Conservation (phyloP, 1,140 invertebrate genomes). For the Hypothenemus hampei region DNA sequence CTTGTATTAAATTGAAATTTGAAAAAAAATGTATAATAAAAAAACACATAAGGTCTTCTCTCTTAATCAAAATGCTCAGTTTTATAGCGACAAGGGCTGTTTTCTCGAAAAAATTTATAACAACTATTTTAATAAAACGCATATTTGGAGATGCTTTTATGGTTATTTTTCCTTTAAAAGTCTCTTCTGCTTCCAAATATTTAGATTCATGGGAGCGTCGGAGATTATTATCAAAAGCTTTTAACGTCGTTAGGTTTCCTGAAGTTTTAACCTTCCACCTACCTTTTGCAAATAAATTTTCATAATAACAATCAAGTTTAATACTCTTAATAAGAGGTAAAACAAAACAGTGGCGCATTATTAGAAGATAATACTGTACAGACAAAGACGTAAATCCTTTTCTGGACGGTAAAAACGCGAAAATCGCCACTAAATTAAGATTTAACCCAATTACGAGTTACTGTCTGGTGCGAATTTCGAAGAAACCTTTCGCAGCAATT, state of each 20-base stretch:
- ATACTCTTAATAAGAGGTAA: background rate
- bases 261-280: no score
- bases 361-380: background rate
- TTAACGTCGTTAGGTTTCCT: background rate
- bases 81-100: no score
- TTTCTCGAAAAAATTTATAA: conserved; percentile 5
- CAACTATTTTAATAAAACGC: conserved; percentile 15
- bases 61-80: no score
- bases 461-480: conserved; percentile 16
- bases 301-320: background rate
- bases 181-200: background rate
- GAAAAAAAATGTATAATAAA: no score
- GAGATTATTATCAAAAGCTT: conserved; percentile 2
- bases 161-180: conserved; percentile 2
- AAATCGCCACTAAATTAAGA: conserved; percentile 23
- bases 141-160: conserved; percentile 13
- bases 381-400: conserved; percentile 10
- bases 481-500: conserved; percentile 10
- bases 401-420: conserved; percentile 11
- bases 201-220: conserved; percentile 1
- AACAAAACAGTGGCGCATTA: background rate
- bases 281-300: no score
- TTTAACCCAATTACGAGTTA: conserved; percentile 19
- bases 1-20: no score
- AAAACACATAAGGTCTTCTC: no score